Conservation (phyloP, 2,113 vertebrate genomes). For the Ammodytes dubius region DNA sequence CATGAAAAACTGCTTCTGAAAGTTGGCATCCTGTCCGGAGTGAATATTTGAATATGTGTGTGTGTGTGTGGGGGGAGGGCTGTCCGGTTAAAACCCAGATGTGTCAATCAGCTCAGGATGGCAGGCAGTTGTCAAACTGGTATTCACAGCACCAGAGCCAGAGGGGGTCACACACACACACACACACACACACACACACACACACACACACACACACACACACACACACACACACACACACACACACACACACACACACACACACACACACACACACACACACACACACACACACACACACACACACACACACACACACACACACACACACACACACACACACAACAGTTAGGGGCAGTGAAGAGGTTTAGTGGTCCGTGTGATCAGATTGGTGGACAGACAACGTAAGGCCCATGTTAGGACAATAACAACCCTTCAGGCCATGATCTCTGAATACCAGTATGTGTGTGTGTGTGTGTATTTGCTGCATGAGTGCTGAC, state of each 20-base stretch:
- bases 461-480: conserved; percentile 39
- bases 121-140: conserved; percentile 62
- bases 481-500: conserved; percentile 46
- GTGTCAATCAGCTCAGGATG: conserved; percentile 78
- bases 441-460: too few species aligned
- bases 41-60: conserved; percentile 56
- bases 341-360: too few species aligned
- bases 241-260: conserved; percentile 12
- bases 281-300: too few species aligned
- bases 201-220: conserved; percentile 16
- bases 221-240: conserved; percentile 31
- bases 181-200: conserved; percentile 8
- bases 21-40: conserved; percentile 56
- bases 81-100: conserved; percentile 68
- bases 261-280: conserved; percentile 1
- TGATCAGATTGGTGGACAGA: too few species aligned
- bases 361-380: too few species aligned
- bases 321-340: too few species aligned
- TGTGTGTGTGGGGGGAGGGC: conserved; percentile 44
- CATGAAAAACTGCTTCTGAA: conserved; percentile 47
- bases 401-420: too few species aligned
- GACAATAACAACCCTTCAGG: too few species aligned
- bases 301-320: too few species aligned
- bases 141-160: conserved; percentile 54
- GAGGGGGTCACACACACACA: conserved; percentile 31